Evolutionary conservation across 2,797 vertebrate species (phyloP).

Genomic region (Craterocephalus amniculus): DNA sequence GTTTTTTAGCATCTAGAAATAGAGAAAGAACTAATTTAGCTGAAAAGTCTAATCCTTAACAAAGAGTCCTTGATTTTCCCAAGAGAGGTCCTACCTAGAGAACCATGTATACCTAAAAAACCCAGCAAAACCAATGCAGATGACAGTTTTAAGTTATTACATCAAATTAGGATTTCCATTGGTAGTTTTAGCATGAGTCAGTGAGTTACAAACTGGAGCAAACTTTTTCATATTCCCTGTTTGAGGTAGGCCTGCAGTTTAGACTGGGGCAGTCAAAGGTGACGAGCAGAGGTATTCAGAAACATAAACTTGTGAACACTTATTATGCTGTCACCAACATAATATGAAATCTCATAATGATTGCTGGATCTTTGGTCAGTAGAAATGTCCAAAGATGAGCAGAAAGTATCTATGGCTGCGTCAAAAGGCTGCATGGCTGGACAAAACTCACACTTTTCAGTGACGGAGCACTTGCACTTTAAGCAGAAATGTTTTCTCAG

Average conservation of each 20-base stretch:
- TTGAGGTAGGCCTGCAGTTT: no score
- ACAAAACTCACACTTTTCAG: no score
- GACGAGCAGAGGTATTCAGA: background rate
- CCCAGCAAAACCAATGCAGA: no score
- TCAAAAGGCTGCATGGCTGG: constrained; percentile 2
- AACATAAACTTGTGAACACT: background rate
- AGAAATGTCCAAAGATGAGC: background rate
- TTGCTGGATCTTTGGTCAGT: background rate
- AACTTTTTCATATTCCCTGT: background rate
- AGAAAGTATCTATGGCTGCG: no score
- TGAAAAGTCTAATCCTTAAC: background rate
- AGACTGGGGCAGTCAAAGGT: no score
- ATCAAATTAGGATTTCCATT: background rate
- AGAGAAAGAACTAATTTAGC: background rate
- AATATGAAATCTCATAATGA: background rate
- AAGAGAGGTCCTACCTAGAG: no score
- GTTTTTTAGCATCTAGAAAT: background rate
- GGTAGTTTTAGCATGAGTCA: background rate
- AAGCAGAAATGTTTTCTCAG: constrained; percentile 36
- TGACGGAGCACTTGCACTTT: constrained; percentile 39
- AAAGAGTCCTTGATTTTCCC: no score
- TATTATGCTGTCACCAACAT: background rate
- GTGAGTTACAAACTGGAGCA: background rate
- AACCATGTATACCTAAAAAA: no score
- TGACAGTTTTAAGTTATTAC: background rate